A percentile compares a stretch with the other conserved stretches of the same genome.
Evolutionary conservation across 92 coral and sea anemone genomes (phyloP).

Genomic region (Porites lobata): DNA sequence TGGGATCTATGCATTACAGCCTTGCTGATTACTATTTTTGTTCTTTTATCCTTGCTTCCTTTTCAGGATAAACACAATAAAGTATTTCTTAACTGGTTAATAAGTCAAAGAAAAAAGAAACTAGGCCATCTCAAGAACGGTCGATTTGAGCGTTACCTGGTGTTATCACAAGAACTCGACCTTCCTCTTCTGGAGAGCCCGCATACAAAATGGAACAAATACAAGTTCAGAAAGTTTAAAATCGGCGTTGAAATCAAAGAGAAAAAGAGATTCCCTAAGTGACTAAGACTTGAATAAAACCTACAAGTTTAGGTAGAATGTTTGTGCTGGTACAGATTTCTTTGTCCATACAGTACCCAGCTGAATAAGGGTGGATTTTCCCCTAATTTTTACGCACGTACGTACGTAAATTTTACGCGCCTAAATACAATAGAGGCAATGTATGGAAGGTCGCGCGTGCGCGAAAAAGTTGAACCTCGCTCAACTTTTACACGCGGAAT

Average conservation of each 20-base stretch:
- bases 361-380: no score
- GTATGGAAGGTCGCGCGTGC: no score
- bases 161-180: constrained; percentile 72
- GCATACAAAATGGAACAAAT: constrained; percentile 88
- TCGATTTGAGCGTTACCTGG: constrained; percentile 86
- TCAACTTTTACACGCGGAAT: no score
- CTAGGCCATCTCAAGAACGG: constrained; percentile 67
- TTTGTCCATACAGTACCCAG: background rate
- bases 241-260: constrained; percentile 91
- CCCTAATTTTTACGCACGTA: no score
- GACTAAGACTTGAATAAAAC: background rate
- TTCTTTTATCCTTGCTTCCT: no score
- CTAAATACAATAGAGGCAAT: no score
- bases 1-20: background rate
- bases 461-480: no score
- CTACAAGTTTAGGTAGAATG: background rate
- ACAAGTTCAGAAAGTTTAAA: constrained; percentile 89
- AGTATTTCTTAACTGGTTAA: constrained; percentile 89
- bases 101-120: constrained; percentile 86
- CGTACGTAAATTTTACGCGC: no score
- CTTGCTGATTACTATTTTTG: background rate
- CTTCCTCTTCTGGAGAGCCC: constrained; percentile 81
- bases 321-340: background rate
- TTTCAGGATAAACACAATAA: constrained; percentile 92
- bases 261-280: constrained; percentile 70